Evolutionary conservation across 2,797 vertebrate species (phyloP).

Genomic region (Molossus molossus): DNA sequence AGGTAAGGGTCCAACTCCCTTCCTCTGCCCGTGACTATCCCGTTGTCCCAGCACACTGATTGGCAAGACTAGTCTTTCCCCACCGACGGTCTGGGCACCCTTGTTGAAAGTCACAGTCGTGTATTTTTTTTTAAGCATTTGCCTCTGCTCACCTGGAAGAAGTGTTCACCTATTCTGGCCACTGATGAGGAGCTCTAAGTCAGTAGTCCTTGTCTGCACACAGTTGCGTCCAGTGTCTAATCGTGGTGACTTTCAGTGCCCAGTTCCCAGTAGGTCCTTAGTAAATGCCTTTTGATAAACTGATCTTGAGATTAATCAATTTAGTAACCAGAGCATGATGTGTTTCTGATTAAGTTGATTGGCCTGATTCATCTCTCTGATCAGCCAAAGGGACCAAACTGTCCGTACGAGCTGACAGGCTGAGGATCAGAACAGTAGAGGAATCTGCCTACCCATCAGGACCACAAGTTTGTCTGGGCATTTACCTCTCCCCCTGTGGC

Average conservation of each 20-base stretch:
- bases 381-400: neutral
- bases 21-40: neutral
- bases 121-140: neutral
- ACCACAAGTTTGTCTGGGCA: neutral
- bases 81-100: neutral
- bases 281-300: constrained; percentile 33
- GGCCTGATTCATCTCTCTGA: constrained; percentile 7
- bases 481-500: neutral
- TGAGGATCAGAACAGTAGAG: neutral
- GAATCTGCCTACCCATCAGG: neutral
- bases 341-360: neutral
- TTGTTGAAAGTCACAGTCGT: neutral
- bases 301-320: neutral
- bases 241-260: neutral
- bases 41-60: neutral
- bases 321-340: constrained; percentile 1
- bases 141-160: neutral
- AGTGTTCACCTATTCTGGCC: neutral
- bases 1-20: neutral
- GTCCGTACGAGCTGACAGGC: neutral
- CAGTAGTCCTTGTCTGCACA: neutral
- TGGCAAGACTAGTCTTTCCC: neutral
- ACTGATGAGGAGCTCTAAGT: neutral
- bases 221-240: neutral
- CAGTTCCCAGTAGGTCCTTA: neutral